Evolutionary conservation across 2,113 vertebrate genomes (phyloP), one percentile per base, ranked within the genome.

Genomic region (Buteo buteo): DNA sequence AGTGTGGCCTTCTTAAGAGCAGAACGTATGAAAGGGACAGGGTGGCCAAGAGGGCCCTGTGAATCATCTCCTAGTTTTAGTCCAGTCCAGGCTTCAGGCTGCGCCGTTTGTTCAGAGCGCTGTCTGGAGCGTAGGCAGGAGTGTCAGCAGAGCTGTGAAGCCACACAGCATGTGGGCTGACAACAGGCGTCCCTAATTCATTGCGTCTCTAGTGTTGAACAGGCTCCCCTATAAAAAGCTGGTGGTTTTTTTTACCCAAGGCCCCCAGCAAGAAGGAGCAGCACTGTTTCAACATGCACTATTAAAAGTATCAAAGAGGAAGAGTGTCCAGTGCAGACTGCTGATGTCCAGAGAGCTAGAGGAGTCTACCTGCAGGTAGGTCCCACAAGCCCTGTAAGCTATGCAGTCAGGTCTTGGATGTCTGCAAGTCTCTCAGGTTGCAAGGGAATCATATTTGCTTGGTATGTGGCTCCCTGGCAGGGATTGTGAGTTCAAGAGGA

Each of bases 21-120:
- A 87, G 36, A 34, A 73, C 7, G 18, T 49, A 18, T 86, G 89
- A 49, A 61, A 77, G 45, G 36, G 45, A 16, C 31, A 34, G 50
- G 13, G 47, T 80, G 70, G 31, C 62, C 31, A 25, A 22, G 36
- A 32, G 36, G 59, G 45, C 5, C 19, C 25, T 42, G 42, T 36
- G 67, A 65, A 22, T 86, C 71, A 58, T 67, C 67, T 86, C 10
- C 22, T 13, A 6, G 13, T 66, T 28, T 31, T 10, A 49, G 61
- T 58, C n/a, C 42, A 5, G 4, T n/a, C 47, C 31, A 64, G 84
- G 55, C 77, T 93, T 52, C 29, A 9, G 28, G 38, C 61, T 47
- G 61, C 67, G 50, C 47, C 0, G 0, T 38, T 17, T 8, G 4
- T 50, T 81, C 4, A 0, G 4, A 52, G 50, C 2, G 0, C 38